These are phyloP conservation scores for Anoplophora glabripennis DNA, from an alignment of 1,140 invertebrate genomes.

Conservation along the genomic window DNA sequence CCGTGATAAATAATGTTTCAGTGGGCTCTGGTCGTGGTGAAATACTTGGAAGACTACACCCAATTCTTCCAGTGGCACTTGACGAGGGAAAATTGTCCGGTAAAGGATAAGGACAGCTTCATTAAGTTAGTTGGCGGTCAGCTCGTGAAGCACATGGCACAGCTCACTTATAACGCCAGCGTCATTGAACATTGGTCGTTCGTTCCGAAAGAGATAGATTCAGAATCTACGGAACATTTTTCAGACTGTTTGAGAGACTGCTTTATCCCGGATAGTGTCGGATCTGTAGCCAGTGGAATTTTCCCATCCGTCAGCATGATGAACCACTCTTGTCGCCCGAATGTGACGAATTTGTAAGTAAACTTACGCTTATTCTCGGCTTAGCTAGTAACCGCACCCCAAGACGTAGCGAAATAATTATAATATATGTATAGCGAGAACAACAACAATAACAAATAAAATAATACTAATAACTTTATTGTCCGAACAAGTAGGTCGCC, in stretches of 20 bases:
- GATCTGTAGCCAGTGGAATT: conserved; percentile 76
- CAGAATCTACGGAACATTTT: too few species aligned
- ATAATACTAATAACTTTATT: too few species aligned
- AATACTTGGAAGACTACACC: conserved; percentile 56
- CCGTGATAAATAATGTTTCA: conserved; percentile 48
- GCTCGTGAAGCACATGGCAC: conserved; percentile 68
- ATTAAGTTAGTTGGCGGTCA: conserved; percentile 55
- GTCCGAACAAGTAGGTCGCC: too few species aligned
- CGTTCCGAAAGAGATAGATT: conserved; percentile 33
- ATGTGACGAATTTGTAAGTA: conserved; percentile 72
- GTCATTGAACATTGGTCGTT: conserved; percentile 40
- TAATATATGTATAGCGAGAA: too few species aligned
- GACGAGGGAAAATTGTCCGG: conserved; percentile 29
- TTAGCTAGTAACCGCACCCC: too few species aligned
- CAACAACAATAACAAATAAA: too few species aligned
- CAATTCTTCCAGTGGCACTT: conserved; percentile 51
- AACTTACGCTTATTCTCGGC: too few species aligned
- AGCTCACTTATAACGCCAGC: conserved; percentile 74
- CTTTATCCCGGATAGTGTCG: conserved; percentile 50
- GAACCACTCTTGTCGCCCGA: conserved; percentile 88
- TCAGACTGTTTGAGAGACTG: too few species aligned
- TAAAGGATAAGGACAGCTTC: conserved; percentile 49
- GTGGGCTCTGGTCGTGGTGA: conserved; percentile 58
- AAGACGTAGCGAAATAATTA: too few species aligned
- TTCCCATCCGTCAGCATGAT: conserved; percentile 86